Percentiles rank a stretch among this genome's conserved stretches.
phyloP scores from a whole-genome alignment of 2,113 vertebrate species.

The Eurystomus gularis region DNA sequence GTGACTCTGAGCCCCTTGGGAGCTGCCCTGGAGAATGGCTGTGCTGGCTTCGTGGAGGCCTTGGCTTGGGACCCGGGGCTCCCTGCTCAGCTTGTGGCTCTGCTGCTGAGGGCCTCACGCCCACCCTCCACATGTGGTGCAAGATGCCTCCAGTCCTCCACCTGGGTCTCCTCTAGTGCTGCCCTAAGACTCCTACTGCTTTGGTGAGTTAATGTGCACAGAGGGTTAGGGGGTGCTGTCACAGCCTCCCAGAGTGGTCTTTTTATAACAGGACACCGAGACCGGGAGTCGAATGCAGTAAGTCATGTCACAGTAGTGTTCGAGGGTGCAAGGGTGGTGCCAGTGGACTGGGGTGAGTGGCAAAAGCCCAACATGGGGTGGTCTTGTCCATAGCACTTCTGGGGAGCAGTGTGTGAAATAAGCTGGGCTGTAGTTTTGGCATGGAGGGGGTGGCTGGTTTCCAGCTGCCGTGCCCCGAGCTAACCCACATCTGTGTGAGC shows the following conservation, averaged over 20 bases:
- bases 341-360: rapidly evolving
- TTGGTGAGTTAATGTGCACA: background rate
- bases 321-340: background rate
- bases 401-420: background rate
- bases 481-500: background rate
- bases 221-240: background rate
- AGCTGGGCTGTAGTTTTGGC: background rate
- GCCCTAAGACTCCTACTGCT: background rate
- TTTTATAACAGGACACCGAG: background rate
- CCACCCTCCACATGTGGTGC: rapidly evolving
- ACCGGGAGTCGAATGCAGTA: background rate
- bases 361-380: rapidly evolving
- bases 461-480: background rate
- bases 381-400: rapidly evolving
- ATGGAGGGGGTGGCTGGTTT: background rate
- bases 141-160: rapidly evolving
- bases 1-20: background rate
- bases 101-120: rapidly evolving
- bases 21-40: background rate
- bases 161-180: background rate
- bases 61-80: background rate
- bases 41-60: background rate
- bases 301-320: background rate
- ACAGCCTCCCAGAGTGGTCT: background rate
- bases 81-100: background rate